Evolutionary conservation across 2,888 invertebrate species (phyloP).

Genomic region (Melieria omissa): DNA sequence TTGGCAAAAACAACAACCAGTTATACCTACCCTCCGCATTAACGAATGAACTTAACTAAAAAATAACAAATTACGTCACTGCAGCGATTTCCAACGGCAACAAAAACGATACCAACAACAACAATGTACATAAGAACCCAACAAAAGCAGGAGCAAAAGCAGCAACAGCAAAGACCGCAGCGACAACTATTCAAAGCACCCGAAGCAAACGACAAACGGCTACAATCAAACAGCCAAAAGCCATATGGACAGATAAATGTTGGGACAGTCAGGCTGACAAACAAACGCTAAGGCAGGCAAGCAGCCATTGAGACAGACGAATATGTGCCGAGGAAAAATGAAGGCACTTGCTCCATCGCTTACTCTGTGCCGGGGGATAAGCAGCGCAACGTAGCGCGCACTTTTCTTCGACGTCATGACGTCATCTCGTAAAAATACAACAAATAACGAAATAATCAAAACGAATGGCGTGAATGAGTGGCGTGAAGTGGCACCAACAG

Average conservation of each 20-base stretch:
- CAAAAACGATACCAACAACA: constrained; percentile 16
- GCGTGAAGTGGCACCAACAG: background rate
- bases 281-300: background rate
- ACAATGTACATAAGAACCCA: background rate
- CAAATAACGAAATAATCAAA: constrained; percentile 15
- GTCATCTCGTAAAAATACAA: constrained; percentile 60
- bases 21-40: too few relatives aligned
- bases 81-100: constrained; percentile 30
- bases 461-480: background rate
- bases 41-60: background rate
- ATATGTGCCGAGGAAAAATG: constrained; percentile 8
- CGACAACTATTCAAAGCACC: constrained; percentile 13
- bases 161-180: background rate
- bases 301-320: background rate
- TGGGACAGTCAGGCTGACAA: background rate
- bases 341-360: background rate
- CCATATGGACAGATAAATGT: too few relatives aligned
- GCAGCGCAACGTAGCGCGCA: constrained; percentile 3
- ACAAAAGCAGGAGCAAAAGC: background rate
- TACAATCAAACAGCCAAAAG: too few relatives aligned
- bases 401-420: constrained; percentile 50
- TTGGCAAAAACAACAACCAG: too few relatives aligned
- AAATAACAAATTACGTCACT: constrained; percentile 44
- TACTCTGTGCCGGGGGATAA: too few relatives aligned
- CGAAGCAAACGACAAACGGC: constrained; percentile 2